Evolutionary conservation across 1,140 invertebrate species (phyloP), one percentile per base, ranked within the genome.

Genomic region (Panulirus ornatus): DNA sequence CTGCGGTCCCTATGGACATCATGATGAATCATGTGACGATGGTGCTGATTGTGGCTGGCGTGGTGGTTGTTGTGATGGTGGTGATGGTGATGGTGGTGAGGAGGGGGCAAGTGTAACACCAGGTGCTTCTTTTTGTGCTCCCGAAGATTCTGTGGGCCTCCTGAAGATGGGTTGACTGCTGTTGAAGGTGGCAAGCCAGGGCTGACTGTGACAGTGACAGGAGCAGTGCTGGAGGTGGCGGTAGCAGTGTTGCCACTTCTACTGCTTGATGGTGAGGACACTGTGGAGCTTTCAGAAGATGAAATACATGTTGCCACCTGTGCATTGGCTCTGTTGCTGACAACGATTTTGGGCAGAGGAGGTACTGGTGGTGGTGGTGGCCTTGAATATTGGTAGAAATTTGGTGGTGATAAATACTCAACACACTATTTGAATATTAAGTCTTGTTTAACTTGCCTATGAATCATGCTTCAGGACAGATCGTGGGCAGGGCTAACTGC

Each of bases 61-160:
- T 83, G 79, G 75, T 90, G 88, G 79, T 81, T 78, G 79, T 81
- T 78, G 54, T 85, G 42, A 44, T 83, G 81, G 66, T 79, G 75
- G 78, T 91, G 91, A 27, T 82, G 81, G 22, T 63, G 78, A 51
- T 85, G 76, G 75, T 89, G 79, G 54, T 89, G 86, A n/a, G 73
- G 91, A 9, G 91, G 91, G 30, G 91, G 91, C 44, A 91, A 58
- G 54, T 91, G 91, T 36, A 91, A 73, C 44, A 91, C 63, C 75
- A 91, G 63, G 82, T 79, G 83, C 75, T 89, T 91, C 75, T 89
- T 91, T 84, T 91, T 91, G 75, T 89, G 81, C 19, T 91, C 91
- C 22, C 91, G 91, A 8, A 82, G 76, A 66, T 88, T 88, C 42
- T 27, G 36, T 27, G 71, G 84, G 27, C 84, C 47, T 66, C 38